Percentiles rank a stretch among this genome's conserved stretches.
These are phyloP conservation scores for Phengaris arion DNA, from an alignment of 2,888 invertebrate genomes.

Conservation along the genomic window DNA sequence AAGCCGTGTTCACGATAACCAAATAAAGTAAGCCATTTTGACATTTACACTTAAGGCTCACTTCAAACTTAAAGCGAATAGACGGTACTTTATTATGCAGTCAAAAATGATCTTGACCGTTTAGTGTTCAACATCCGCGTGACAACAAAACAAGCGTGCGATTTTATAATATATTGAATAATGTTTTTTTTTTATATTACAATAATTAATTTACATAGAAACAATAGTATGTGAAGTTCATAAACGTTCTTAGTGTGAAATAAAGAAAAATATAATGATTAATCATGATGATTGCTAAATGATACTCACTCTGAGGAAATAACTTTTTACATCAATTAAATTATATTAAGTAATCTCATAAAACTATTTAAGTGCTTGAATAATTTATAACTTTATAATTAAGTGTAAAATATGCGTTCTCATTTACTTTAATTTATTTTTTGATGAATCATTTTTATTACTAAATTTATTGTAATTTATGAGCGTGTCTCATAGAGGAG, in stretches of 20 bases:
- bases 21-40: too few species aligned
- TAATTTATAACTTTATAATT: constrained; percentile 24
- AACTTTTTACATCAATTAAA: neutral
- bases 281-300: neutral
- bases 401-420: constrained; percentile 18
- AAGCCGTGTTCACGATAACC: too few species aligned
- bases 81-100: neutral
- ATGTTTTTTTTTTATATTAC: neutral
- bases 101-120: neutral
- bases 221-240: neutral
- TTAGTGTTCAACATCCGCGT: constrained; percentile 15
- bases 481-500: neutral
- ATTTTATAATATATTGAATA: constrained; percentile 54
- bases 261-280: neutral
- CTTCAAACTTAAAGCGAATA: neutral
- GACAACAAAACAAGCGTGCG: constrained; percentile 59
- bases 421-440: constrained; percentile 8
- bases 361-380: constrained; percentile 15
- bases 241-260: constrained; percentile 19
- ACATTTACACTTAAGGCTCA: too few species aligned
- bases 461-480: neutral
- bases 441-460: constrained; percentile 3
- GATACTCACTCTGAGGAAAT: neutral
- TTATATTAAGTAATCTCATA: neutral
- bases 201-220: neutral